A percentile compares a stretch with the other conserved stretches of the same genome.
Conservation (phyloP, 2,797 vertebrate species). For the Mormyrus hasselquistii region DNA sequence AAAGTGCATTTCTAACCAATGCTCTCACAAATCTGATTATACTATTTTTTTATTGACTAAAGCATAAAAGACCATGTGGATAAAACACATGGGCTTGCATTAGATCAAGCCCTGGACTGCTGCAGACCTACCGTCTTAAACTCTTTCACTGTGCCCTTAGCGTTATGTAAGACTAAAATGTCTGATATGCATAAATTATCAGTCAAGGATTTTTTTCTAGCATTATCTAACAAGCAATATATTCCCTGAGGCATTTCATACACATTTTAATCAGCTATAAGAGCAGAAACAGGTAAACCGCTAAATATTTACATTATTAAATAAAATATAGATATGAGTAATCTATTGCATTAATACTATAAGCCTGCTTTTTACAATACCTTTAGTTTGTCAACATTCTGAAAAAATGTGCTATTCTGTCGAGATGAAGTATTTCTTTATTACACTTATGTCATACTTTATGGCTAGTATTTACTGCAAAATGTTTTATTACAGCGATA, state of each 20-base stretch:
- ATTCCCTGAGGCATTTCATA: not conserved
- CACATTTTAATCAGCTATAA: not conserved
- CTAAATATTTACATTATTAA: not conserved
- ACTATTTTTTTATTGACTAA: not conserved
- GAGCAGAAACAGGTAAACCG: not conserved
- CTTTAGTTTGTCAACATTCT: not conserved
- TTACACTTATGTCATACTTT: not conserved
- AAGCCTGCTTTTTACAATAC: not conserved
- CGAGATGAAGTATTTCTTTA: not conserved
- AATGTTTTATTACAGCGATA: not conserved
- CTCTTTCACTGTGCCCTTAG: not conserved
- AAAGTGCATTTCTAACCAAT: not conserved
- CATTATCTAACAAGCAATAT: not conserved
- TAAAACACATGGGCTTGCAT: not conserved
- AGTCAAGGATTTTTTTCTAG: not conserved
- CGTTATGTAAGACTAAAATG: constrained; percentile 9
- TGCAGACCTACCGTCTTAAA: not conserved
- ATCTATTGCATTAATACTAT: not conserved
- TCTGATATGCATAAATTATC: constrained; percentile 1
- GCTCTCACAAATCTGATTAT: not conserved
- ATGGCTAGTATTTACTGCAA: not conserved
- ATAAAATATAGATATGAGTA: not conserved
- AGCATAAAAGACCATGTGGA: not conserved
- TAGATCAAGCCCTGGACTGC: not conserved
- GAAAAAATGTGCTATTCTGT: not conserved